phyloP scores from a whole-genome alignment of 2,797 vertebrate genomes.

The Dryobates pubescens region DNA sequence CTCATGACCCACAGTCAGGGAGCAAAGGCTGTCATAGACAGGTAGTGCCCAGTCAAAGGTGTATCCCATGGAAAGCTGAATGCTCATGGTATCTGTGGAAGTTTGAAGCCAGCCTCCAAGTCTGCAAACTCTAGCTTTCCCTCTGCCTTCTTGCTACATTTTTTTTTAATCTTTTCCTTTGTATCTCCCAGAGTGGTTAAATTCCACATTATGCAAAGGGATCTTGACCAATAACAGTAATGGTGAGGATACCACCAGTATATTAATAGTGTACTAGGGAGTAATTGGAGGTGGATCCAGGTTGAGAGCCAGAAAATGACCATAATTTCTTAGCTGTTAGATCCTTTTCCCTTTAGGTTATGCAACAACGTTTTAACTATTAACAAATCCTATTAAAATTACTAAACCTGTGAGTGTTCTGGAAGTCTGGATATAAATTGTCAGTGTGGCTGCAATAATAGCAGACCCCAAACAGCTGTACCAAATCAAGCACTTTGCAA shows the following conservation, averaged over 20 bases:
- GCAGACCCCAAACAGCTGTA: neutral
- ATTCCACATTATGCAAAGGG: neutral
- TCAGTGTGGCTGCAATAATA: neutral
- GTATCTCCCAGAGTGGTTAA: neutral
- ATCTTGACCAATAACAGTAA: neutral
- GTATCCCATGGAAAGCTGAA: neutral
- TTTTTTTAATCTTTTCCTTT: neutral
- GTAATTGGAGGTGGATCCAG: neutral
- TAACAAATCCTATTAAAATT: neutral
- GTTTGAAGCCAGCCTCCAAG: neutral
- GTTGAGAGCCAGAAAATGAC: neutral
- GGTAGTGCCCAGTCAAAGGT: rapidly evolving
- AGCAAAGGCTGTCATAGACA: neutral
- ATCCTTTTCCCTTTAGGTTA: neutral
- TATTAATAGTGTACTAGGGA: neutral
- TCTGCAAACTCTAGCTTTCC: neutral
- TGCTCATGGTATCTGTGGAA: neutral
- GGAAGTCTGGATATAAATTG: neutral
- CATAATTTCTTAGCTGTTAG: neutral
- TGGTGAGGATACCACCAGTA: neutral
- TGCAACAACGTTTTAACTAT: neutral
- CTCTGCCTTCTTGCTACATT: neutral
- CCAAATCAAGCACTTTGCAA: conserved; percentile 22
- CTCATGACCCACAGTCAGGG: rapidly evolving
- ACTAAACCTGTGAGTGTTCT: neutral